phyloP scores from a whole-genome alignment of 1,140 invertebrate species.

The Dreissena polymorpha region DNA sequence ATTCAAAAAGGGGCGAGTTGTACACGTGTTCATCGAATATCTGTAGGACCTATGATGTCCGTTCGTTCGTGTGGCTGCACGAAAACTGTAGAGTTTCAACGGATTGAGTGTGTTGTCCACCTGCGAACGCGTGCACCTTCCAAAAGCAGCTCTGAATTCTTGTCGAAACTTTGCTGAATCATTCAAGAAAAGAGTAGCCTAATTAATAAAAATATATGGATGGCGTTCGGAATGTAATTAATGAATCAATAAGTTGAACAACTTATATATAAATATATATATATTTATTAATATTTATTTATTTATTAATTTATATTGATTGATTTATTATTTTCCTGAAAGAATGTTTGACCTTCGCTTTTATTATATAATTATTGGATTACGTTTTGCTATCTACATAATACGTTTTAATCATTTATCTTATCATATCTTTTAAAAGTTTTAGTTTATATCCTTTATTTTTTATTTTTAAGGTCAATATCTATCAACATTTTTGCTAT shows the following conservation, averaged over 20 bases:
- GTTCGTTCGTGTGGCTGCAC: constrained; percentile 27
- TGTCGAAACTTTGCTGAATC: constrained; percentile 41
- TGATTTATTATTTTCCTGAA: neutral
- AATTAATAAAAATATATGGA: neutral
- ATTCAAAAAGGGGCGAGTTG: constrained; percentile 29
- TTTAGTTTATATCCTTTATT: too few relatives aligned
- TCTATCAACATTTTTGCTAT: too few relatives aligned
- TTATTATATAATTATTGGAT: neutral
- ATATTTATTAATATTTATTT: neutral
- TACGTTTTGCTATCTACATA: too few relatives aligned
- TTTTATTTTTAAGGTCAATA: too few relatives aligned
- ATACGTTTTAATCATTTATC: too few relatives aligned
- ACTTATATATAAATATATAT: neutral
- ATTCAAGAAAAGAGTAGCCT: too few relatives aligned
- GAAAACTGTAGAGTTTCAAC: constrained; percentile 37
- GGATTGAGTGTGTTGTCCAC: neutral
- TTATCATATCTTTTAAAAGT: too few relatives aligned
- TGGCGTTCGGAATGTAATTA: neutral
- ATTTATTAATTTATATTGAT: neutral
- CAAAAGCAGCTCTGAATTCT: constrained; percentile 46
- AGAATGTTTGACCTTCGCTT: neutral
- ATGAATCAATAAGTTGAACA: neutral
- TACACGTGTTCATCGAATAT: constrained; percentile 44
- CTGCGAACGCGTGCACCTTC: constrained; percentile 31
- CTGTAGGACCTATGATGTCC: constrained; percentile 34